Conservation (phyloP, 2,113 vertebrate genomes). For the Chionomys nivalis region DNA sequence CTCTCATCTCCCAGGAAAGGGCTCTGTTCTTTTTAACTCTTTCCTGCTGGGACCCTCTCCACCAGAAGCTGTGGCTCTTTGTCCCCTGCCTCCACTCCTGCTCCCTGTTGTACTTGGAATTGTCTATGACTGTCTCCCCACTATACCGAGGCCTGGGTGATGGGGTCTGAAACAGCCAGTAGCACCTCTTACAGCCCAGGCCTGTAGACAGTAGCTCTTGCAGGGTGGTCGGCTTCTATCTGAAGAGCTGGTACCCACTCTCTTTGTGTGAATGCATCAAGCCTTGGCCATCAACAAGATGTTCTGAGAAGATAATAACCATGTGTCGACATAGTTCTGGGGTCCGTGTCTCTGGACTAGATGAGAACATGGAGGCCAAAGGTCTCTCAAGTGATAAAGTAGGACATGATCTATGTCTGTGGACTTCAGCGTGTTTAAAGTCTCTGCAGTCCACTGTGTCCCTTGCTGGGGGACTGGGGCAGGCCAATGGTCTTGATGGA, state of each 20-base stretch:
- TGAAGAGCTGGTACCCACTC: background rate
- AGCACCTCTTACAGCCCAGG: background rate
- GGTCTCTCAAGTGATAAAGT: too few relatives aligned
- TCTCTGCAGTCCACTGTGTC: accelerated
- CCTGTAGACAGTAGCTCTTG: background rate
- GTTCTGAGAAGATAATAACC: background rate
- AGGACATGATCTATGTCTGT: accelerated
- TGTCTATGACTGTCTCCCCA: accelerated
- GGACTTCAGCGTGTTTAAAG: accelerated
- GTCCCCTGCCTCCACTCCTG: background rate
- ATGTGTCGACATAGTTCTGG: accelerated
- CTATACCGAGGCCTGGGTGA: accelerated
- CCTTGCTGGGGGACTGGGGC: background rate
- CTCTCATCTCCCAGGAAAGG: background rate
- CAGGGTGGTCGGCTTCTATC: background rate
- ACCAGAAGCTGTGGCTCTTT: background rate
- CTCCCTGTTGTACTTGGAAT: accelerated
- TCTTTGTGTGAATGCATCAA: background rate
- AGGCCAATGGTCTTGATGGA: accelerated
- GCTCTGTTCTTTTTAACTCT: background rate
- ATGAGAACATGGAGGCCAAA: background rate
- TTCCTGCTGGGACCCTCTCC: background rate
- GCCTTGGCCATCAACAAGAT: accelerated
- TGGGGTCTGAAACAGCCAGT: background rate
- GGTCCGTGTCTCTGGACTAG: background rate